phyloP scores from a whole-genome alignment of 2,113 vertebrate species.

The Pygoscelis adeliae region DNA sequence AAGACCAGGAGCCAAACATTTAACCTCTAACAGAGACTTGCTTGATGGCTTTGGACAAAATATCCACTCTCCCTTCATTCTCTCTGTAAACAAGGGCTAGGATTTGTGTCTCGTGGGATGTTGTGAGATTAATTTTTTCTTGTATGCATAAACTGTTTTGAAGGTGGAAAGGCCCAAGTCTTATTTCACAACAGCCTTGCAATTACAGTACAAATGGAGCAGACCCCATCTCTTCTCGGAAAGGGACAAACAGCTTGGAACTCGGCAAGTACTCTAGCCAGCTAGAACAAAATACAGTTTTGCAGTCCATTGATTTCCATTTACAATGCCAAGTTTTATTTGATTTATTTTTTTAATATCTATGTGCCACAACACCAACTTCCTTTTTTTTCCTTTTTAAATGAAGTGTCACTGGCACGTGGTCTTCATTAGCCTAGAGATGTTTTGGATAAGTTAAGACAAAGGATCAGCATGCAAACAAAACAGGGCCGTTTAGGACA shows the following conservation, averaged over 20 bases:
- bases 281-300: constrained; percentile 60
- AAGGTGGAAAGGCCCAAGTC: background rate
- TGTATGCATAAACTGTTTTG: background rate
- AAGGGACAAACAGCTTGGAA: constrained; percentile 11
- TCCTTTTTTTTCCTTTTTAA: background rate
- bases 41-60: background rate
- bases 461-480: background rate
- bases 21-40: background rate
- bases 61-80: background rate
- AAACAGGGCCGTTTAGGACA: background rate
- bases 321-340: constrained; percentile 44
- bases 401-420: background rate
- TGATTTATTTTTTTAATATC: constrained; percentile 33
- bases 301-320: constrained; percentile 52
- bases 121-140: background rate
- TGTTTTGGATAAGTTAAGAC: background rate
- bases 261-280: background rate
- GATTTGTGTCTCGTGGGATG: background rate
- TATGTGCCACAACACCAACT: background rate
- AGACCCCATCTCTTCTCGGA: background rate
- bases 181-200: background rate
- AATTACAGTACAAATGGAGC: background rate
- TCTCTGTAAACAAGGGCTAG: background rate
- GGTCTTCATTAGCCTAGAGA: background rate
- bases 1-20: background rate